These are phyloP conservation scores for Choreutis nemorana DNA, from an alignment of 2,888 invertebrate genomes.

Conservation along the genomic window DNA sequence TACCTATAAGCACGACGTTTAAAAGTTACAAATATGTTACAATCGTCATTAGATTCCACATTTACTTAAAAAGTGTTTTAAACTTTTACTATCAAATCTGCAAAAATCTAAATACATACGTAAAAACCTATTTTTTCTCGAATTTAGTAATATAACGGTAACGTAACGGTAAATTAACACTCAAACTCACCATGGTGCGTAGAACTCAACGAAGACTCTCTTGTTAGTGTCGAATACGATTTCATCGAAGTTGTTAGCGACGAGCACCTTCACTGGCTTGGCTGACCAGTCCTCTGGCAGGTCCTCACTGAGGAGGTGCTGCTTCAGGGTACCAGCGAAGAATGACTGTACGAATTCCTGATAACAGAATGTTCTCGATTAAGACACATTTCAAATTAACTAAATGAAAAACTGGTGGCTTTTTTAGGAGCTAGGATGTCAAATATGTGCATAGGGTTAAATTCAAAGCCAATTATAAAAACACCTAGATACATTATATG, in stretches of 20 bases:
- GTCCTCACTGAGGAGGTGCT: conserved; percentile 93
- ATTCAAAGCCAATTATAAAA: no score
- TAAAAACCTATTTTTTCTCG: no score
- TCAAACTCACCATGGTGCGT: conserved; percentile 87
- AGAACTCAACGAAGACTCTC: conserved; percentile 98
- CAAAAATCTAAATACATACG: no score
- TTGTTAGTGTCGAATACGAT: conserved; percentile 88
- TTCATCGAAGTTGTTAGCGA: conserved; percentile 94
- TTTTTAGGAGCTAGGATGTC: no score
- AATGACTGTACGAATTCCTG: conserved; percentile 86
- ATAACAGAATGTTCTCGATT: background rate
- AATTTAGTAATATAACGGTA: background rate
- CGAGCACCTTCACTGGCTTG: conserved; percentile 89
- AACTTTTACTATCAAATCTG: no score
- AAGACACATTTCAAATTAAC: conserved; percentile 1
- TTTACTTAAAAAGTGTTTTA: no score
- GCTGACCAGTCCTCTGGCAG: conserved; percentile 98
- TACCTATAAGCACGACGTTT: no score
- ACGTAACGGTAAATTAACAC: background rate
- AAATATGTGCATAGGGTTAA: no score
- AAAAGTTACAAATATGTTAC: no score
- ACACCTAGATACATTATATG: no score
- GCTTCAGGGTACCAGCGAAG: conserved; percentile 92
- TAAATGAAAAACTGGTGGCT: no score
- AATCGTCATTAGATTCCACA: no score